Base-by-base conservation (phyloP, 2,888 invertebrate species). In the Dexiosoma caninum region DNA sequence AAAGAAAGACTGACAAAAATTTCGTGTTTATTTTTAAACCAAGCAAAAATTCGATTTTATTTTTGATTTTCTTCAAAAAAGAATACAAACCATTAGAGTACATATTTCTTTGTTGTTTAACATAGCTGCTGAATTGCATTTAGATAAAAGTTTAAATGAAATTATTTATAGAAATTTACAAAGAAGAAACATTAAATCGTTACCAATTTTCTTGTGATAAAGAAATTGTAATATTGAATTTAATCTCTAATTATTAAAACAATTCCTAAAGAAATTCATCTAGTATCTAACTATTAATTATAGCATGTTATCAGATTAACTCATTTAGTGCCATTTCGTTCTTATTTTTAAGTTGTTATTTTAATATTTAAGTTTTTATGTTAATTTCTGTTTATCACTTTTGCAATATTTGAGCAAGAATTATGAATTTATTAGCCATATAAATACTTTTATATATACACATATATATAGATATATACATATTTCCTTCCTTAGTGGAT, bases 61-160 rank as follows among this genome's bases (percentile, higher is more conserved):
- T 51, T 35, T 51, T 53, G 53, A 51, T 79, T 66, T 74, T 7
- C 42, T 42, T 51, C 30, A 59, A 62, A 40, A 12, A 67, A 40
- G 44, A 40, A 51, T 23, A 3, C 16, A 53, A 27, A 5, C n/a
- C n/a, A n/a, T n/a, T n/a, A n/a, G n/a, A 21, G n/a, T 27, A 69
- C 64, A 80, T 71, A 75, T 70, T 80, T 60, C 64, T 55, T 59
- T 37, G 37, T 55, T 37, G 46, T 57, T 66, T 37, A 55, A 64
- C 27, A 21, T 46, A 81, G 81, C 81, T 81, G 81, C 77, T 74
- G 64, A 70, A 77, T 69, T 77, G 81, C 81, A 81, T 81, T 81
- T 81, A 81, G 81, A 69, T 42, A 67, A 32, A 74, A 55, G 9
- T 55, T 46, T 55, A 57, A 55, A 57, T 30, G 12, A 72, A 74